These are phyloP conservation scores for Syncerus caffer DNA, from an alignment of 2,797 vertebrate species.

Conservation along the genomic window DNA sequence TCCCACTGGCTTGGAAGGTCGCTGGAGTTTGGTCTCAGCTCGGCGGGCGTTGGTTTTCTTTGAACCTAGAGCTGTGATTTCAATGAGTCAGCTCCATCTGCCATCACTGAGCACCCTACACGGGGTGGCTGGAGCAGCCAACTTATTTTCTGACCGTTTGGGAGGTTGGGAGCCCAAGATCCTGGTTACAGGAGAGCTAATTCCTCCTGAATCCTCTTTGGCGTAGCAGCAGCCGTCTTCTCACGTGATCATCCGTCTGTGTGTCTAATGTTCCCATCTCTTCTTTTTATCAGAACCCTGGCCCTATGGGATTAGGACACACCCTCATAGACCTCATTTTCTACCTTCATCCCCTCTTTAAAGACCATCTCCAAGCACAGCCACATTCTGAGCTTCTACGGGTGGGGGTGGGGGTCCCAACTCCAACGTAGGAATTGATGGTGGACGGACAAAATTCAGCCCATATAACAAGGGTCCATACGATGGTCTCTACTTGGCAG, in stretches of 20 bases:
- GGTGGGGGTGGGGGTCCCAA: accelerated
- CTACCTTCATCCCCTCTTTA: no score
- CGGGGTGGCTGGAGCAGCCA: accelerated
- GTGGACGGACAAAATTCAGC: not conserved
- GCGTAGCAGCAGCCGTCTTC: accelerated
- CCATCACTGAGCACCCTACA: accelerated
- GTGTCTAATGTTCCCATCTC: not conserved
- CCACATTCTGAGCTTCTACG: not conserved
- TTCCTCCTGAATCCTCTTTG: accelerated
- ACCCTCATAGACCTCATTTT: not conserved
- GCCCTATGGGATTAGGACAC: accelerated
- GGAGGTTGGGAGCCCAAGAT: not conserved
- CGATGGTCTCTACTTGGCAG: not conserved
- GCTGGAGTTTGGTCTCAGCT: no score
- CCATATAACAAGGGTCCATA: accelerated
- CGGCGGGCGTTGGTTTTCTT: accelerated
- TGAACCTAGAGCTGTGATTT: accelerated
- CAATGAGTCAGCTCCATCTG: accelerated
- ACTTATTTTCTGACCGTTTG: accelerated
- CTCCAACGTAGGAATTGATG: no score
- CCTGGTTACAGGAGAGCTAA: accelerated
- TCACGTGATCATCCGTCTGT: accelerated
- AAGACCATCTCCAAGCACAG: not conserved
- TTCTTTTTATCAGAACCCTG: accelerated
- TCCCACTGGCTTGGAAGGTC: not conserved